phyloP scores from a whole-genome alignment of 2,797 vertebrate genomes.

The Sebastes oblongus region DNA sequence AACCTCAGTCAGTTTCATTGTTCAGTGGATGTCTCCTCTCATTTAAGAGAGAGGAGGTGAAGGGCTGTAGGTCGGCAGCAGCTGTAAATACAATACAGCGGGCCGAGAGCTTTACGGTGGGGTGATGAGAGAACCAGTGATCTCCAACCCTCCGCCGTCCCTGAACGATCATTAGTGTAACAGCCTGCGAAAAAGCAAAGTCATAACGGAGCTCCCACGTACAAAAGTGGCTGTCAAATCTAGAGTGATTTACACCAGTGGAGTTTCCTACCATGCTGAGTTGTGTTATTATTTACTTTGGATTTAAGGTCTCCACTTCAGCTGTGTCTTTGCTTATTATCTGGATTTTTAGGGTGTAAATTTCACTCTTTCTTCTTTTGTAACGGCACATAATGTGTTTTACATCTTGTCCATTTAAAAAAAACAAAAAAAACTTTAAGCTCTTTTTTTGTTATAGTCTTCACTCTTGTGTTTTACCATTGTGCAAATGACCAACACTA shows the following conservation, averaged over 20 bases:
- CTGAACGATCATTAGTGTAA: conserved; percentile 59
- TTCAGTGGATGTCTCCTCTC: conserved; percentile 60
- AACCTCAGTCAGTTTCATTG: conserved; percentile 76
- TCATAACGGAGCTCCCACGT: conserved; percentile 55
- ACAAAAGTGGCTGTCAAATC: conserved; percentile 52
- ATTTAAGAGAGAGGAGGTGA: conserved; percentile 39
- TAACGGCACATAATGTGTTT: neutral
- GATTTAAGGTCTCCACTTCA: neutral
- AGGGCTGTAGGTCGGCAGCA: conserved; percentile 43
- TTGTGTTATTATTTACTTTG: neutral
- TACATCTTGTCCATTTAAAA: neutral
- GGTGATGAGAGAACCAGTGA: conserved; percentile 70
- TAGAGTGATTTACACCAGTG: conserved; percentile 48
- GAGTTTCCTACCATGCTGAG: conserved; percentile 11
- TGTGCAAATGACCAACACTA: neutral
- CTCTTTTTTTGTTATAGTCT: neutral
- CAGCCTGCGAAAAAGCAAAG: conserved; percentile 57
- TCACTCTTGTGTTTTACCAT: neutral
- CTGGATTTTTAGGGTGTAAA: neutral
- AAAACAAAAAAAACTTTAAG: too few relatives aligned
- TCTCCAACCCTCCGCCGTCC: conserved; percentile 43
- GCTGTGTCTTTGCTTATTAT: neutral
- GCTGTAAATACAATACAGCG: conserved; percentile 73
- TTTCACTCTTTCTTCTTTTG: neutral
- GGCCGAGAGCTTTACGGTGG: conserved; percentile 30